Evolutionary conservation across 2,113 vertebrate species (phyloP), one percentile per base, ranked within the genome.

Genomic region (Reinhardtius hippoglossoides): DNA sequence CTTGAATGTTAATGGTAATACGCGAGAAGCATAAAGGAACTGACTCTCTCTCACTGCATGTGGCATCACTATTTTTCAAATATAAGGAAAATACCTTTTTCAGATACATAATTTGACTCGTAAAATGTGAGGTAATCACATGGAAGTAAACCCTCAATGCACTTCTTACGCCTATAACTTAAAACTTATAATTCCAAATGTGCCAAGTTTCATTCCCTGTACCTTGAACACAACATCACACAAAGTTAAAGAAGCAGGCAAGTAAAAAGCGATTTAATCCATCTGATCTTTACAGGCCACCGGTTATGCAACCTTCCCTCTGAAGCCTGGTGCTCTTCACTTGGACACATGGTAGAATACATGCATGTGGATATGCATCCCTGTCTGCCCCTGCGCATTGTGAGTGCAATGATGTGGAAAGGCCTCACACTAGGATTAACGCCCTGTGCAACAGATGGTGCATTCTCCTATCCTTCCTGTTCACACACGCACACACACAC

Each of bases 381-480:
- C 81, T 31, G 2, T 80, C 48, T n/a, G 63, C 67, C 42, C 20
- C 18, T 63, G 79, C 40, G 23, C 76, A 26, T 2, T 77, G 74
- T 46, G 24, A 15, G 89, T 55, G 79, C 84, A 87, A 18, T 69
- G 85, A 88, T 81, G 84, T 76, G 82, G 85, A 92, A 80, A 87
- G 84, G 88, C 92, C 90, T 80, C 91, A 88, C 90, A 67, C 82
- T 70, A 66, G 92, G 94, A 94, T 95, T 93, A 95, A 80, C 74
- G 84, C 86, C 59, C 81, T 84, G 83, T 78, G 89, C 90, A 92
- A 92, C 93, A 94, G 93, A 95, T 94, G 94, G 93, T 70, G 87
- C 80, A 64, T 88, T 85, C 87, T 77, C 85, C 72, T 65, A 77
- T 3, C 26, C 82, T 88, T 86, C 90, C 87, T 83, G 84, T 76